phyloP scores from a whole-genome alignment of 2,113 vertebrate genomes.

The Rhinopithecus roxellana region DNA sequence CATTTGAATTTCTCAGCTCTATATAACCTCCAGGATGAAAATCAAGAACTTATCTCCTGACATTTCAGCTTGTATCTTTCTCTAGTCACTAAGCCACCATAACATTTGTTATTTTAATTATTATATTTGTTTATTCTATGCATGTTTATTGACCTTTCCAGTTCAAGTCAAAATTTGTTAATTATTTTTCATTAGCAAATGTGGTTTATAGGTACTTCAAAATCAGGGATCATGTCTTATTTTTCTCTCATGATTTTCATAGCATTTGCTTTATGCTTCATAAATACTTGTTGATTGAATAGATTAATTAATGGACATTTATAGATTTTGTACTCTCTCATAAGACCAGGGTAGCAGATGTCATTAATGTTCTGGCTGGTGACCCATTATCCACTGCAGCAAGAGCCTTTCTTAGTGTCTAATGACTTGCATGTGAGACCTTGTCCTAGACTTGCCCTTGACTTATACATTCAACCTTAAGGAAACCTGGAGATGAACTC shows the following conservation, averaged over 20 bases:
- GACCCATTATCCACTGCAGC: not conserved
- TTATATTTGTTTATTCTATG: not conserved
- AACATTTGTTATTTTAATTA: not conserved
- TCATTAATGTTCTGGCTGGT: not conserved
- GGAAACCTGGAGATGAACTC: not conserved
- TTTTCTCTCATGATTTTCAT: not conserved
- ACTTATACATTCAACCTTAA: not conserved
- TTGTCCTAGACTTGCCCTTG: not conserved
- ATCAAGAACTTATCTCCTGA: not conserved
- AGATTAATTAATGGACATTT: not conserved
- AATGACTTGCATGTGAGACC: not conserved
- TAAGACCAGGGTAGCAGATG: not conserved
- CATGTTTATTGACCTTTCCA: not conserved
- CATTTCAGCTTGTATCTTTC: not conserved
- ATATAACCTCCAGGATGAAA: not conserved
- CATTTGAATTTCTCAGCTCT: not conserved
- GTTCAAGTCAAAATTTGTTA: not conserved
- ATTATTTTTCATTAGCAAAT: not conserved
- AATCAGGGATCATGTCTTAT: not conserved
- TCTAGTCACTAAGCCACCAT: not conserved
- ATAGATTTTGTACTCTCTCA: not conserved
- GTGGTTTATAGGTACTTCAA: not conserved
- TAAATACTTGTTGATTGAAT: not conserved
- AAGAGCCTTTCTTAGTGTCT: not conserved
- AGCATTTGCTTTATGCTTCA: not conserved